Conservation (phyloP, 2,888 invertebrate species). For the Melinopterus prodromus region DNA sequence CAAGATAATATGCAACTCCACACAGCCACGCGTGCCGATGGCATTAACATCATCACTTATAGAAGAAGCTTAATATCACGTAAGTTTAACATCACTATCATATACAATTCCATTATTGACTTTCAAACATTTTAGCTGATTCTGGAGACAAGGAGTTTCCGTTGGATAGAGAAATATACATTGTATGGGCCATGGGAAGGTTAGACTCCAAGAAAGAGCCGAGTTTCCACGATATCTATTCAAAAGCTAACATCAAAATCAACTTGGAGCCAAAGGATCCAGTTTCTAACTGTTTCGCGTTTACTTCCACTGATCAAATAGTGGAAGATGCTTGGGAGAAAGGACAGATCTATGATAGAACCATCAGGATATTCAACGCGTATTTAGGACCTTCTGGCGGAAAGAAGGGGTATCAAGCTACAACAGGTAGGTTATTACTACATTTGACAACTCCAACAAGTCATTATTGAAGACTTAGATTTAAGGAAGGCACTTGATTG, state of each 20-base stretch:
- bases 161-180: conserved; percentile 67
- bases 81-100: conserved; percentile 57
- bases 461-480: background rate
- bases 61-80: conserved; percentile 78
- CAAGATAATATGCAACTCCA: conserved; percentile 84
- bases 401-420: conserved; percentile 77
- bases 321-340: conserved; percentile 67
- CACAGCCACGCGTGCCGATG: conserved; percentile 74
- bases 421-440: conserved; percentile 63
- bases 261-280: conserved; percentile 72
- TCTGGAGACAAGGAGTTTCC: conserved; percentile 77
- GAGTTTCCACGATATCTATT: conserved; percentile 83
- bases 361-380: conserved; percentile 81
- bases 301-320: conserved; percentile 64
- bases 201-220: conserved; percentile 82
- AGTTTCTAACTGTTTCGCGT: conserved; percentile 77
- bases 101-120: conserved; percentile 8
- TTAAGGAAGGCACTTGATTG: too few relatives aligned
- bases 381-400: conserved; percentile 87
- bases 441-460: background rate
- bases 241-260: conserved; percentile 73
- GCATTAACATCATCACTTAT: conserved; percentile 82
- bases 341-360: conserved; percentile 71
- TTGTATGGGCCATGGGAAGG: conserved; percentile 87
- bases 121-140: conserved; percentile 69